Percentiles rank a stretch among this genome's conserved stretches.
Conservation (phyloP, 2,888 invertebrate species). For the Lasioglossum pauxillum region DNA sequence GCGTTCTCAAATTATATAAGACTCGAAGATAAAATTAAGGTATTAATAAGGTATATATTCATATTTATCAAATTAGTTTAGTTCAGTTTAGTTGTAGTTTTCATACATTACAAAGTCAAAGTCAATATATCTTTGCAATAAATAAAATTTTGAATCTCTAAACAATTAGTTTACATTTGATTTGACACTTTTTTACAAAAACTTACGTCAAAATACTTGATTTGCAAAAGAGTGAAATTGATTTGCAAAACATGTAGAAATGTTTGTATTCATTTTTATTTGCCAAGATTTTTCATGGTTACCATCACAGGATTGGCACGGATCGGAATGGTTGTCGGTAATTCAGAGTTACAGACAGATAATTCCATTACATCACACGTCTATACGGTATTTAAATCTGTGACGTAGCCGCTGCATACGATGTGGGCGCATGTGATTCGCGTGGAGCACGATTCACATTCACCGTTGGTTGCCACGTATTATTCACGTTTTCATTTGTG, state of each 20-base stretch:
- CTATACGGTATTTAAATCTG: conserved; percentile 3
- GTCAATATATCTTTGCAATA: too few relatives aligned
- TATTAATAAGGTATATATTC: too few relatives aligned
- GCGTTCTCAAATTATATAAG: too few relatives aligned
- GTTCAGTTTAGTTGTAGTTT: too few relatives aligned
- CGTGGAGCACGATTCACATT: conserved; percentile 16
- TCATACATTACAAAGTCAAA: too few relatives aligned
- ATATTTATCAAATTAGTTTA: too few relatives aligned
- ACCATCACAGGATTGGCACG: background rate
- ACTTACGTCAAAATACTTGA: too few relatives aligned
- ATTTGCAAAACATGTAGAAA: background rate
- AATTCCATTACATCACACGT: background rate
- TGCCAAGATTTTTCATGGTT: background rate
- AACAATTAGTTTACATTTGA: too few relatives aligned
- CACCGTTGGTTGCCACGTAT: conserved; percentile 56
- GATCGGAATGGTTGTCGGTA: background rate
- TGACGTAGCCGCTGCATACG: background rate
- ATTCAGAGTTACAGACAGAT: background rate
- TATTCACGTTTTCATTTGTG: background rate
- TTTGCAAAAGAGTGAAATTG: too few relatives aligned
- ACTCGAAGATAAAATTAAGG: too few relatives aligned
- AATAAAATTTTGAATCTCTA: too few relatives aligned
- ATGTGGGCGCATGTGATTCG: conserved; percentile 22
- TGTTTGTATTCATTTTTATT: background rate
- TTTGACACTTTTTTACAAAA: too few relatives aligned